phyloP scores from a whole-genome alignment of 2,797 vertebrate species.

The Poeciliopsis turneri region DNA sequence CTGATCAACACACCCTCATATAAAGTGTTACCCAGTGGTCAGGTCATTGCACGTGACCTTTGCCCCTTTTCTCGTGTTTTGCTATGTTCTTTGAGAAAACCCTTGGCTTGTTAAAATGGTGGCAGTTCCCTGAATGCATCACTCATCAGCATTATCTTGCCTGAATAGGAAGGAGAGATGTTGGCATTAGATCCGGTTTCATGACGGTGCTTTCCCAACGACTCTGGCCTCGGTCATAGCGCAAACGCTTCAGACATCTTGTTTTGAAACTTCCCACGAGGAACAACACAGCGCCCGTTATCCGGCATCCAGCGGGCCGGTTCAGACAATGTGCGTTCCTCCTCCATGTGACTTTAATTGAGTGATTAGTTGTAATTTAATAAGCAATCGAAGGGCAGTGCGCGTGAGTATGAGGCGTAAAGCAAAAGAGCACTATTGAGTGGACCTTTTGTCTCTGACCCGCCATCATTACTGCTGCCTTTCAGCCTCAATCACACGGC shows the following conservation, averaged over 20 bases:
- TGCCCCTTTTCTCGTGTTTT: not conserved
- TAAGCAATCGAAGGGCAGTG: constrained; percentile 79
- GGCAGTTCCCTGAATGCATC: not conserved
- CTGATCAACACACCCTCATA: no score
- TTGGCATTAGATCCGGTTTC: constrained; percentile 26
- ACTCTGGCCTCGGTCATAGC: constrained; percentile 38
- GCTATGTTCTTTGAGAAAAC: not conserved
- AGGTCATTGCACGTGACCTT: not conserved
- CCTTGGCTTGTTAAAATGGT: not conserved
- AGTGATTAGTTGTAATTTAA: constrained; percentile 83
- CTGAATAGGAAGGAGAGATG: constrained; percentile 14
- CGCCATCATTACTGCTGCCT: constrained; percentile 68
- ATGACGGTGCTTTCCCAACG: constrained; percentile 46
- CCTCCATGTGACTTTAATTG: constrained; percentile 87
- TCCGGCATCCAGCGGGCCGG: constrained; percentile 50
- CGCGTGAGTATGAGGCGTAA: constrained; percentile 80
- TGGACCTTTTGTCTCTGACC: constrained; percentile 76
- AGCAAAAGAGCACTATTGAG: constrained; percentile 77
- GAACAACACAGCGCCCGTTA: constrained; percentile 74
- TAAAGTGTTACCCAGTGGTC: no score
- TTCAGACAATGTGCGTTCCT: constrained; percentile 66
- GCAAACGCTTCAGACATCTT: constrained; percentile 71
- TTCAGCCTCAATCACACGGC: constrained; percentile 73
- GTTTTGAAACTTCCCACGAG: constrained; percentile 76
- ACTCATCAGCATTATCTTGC: not conserved